Evolutionary conservation across 2,113 vertebrate species (phyloP).

Genomic region (Litocranius walleri): DNA sequence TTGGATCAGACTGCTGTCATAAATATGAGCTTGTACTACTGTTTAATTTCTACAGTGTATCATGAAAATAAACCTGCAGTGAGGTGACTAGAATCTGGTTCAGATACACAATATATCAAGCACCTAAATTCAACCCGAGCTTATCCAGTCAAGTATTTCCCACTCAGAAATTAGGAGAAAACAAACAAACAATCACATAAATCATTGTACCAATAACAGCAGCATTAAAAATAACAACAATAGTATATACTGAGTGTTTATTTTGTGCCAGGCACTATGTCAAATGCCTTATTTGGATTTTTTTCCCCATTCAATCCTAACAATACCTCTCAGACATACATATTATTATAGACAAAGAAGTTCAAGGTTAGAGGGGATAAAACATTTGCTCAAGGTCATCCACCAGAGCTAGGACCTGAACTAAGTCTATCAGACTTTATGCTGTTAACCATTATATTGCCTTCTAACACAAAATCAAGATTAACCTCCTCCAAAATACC

Average conservation of each 20-base stretch:
- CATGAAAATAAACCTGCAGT: slow-evolving; percentile 42
- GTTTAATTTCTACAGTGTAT: slow-evolving; percentile 29
- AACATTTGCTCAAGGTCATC: neutral
- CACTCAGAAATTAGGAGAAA: neutral
- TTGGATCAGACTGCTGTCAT: neutral
- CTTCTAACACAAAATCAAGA: neutral
- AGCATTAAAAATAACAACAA: slow-evolving; percentile 5
- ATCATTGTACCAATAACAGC: neutral
- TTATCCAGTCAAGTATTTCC: neutral
- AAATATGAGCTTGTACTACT: neutral
- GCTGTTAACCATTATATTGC: neutral
- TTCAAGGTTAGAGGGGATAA: slow-evolving; percentile 14
- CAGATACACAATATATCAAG: slow-evolving; percentile 32
- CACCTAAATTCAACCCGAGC: slow-evolving; percentile 2
- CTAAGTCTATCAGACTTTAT: neutral
- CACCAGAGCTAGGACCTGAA: neutral
- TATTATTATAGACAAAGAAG: slow-evolving; percentile 16
- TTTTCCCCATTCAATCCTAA: neutral
- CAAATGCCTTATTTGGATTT: slow-evolving; percentile 34
- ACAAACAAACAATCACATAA: slow-evolving; percentile 2
- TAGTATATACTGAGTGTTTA: neutral
- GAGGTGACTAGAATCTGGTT: slow-evolving; percentile 19
- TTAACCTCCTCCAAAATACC: neutral
- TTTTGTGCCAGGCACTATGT: neutral
- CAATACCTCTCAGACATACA: neutral